Conservation (phyloP, 2,888 invertebrate species). For the Prosapia bicincta region DNA sequence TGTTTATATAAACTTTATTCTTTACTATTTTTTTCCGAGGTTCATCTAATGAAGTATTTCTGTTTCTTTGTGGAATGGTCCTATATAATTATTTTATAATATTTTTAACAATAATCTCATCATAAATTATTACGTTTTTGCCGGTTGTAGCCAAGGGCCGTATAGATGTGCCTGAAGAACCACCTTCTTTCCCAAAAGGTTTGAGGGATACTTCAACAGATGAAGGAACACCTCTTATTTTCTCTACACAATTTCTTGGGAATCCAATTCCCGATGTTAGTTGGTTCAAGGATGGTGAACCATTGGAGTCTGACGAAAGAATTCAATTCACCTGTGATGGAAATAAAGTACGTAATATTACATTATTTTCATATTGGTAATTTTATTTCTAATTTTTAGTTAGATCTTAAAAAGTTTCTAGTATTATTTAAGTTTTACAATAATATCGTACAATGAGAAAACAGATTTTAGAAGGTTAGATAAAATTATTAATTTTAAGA, state of each 20-base stretch:
- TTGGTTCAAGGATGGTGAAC: slow-evolving; percentile 75
- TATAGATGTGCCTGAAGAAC: slow-evolving; percentile 67
- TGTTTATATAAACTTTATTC: too few relatives aligned
- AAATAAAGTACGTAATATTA: slow-evolving; percentile 57
- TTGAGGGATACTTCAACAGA: slow-evolving; percentile 73
- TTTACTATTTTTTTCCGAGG: too few relatives aligned
- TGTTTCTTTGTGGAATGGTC: slow-evolving; percentile 41
- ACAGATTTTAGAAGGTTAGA: too few relatives aligned
- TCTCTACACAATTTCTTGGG: slow-evolving; percentile 70
- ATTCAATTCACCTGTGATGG: slow-evolving; percentile 79
- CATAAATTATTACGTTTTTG: too few relatives aligned
- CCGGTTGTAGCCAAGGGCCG: slow-evolving; percentile 47
- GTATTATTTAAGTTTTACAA: too few relatives aligned
- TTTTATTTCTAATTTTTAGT: too few relatives aligned
- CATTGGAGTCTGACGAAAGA: slow-evolving; percentile 62
- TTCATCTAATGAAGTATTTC: slow-evolving; percentile 22
- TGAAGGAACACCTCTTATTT: slow-evolving; percentile 71
- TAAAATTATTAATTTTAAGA: too few relatives aligned
- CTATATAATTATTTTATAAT: background rate
- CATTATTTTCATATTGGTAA: too few relatives aligned
- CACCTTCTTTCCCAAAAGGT: slow-evolving; percentile 70
- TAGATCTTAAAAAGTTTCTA: too few relatives aligned
- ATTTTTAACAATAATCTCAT: background rate
- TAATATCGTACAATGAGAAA: too few relatives aligned
- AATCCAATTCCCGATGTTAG: slow-evolving; percentile 79